Evolutionary conservation across 2,113 vertebrate genomes (phyloP).

Genomic region (Channa argus): DNA sequence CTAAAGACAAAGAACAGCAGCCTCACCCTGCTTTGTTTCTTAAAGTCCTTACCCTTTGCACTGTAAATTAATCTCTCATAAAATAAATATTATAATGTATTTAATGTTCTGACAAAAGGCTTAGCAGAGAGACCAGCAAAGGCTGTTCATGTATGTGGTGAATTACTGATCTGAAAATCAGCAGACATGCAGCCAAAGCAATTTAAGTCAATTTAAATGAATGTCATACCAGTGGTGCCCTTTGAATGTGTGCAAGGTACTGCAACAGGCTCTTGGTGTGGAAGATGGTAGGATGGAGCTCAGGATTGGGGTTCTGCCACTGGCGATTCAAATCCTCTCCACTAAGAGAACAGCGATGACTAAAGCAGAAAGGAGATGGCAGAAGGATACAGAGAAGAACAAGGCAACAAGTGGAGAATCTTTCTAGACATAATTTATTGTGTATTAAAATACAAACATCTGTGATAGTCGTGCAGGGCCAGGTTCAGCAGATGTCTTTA

Average conservation of each 20-base stretch:
- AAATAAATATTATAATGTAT: conserved; percentile 25
- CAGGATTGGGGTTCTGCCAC: conserved; percentile 94
- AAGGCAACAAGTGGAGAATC: conserved; percentile 43
- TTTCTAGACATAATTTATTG: conserved; percentile 36
- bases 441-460: conserved; percentile 25
- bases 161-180: conserved; percentile 35
- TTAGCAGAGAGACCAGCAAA: conserved; percentile 10
- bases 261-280: conserved; percentile 97
- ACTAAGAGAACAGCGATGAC: conserved; percentile 98
- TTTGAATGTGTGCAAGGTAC: conserved; percentile 94
- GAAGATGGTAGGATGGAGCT: conserved; percentile 98
- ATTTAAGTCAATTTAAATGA: conserved; percentile 37
- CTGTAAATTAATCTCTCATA: conserved; percentile 27
- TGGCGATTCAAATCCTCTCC: conserved; percentile 99
- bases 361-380: conserved; percentile 64
- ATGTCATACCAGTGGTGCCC: conserved; percentile 89
- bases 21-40: conserved; percentile 3
- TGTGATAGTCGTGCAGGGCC: conserved; percentile 16
- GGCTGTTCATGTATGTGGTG: conserved; percentile 22
- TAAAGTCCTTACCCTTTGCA: background rate
- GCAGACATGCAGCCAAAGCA: conserved; percentile 22
- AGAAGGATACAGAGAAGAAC: conserved; percentile 32
- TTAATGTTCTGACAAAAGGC: conserved; percentile 18
- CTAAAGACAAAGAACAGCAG: conserved; percentile 9
- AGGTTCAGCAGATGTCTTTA: conserved; percentile 4